Evolutionary conservation across 2,888 invertebrate species (phyloP).

Genomic region (Andrena flavipes): DNA sequence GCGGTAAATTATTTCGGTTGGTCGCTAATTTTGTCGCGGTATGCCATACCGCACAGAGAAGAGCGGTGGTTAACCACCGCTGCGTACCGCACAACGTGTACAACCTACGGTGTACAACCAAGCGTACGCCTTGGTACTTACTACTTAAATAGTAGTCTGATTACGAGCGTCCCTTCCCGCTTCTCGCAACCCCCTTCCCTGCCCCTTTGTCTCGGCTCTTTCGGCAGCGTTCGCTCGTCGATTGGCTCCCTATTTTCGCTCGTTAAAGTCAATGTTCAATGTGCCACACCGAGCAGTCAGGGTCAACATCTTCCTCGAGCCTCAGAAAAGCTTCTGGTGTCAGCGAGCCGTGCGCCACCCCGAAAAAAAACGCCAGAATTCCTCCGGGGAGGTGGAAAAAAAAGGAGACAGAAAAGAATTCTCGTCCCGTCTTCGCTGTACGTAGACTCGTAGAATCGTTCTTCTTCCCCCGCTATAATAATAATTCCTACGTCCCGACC

Average conservation of each 20-base stretch:
- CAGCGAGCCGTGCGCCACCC: slow-evolving; percentile 19
- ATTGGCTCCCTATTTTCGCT: slow-evolving; percentile 59
- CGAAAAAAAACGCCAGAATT: background rate
- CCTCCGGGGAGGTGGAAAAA: background rate
- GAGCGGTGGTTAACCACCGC: slow-evolving; percentile 44
- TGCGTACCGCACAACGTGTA: background rate
- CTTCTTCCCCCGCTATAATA: background rate
- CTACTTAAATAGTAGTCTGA: slow-evolving; percentile 3
- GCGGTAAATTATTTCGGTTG: slow-evolving; percentile 70
- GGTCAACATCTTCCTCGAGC: slow-evolving; percentile 53
- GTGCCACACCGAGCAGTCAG: slow-evolving; percentile 41
- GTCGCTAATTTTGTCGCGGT: slow-evolving; percentile 70
- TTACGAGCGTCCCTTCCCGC: slow-evolving; percentile 4
- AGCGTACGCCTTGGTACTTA: background rate
- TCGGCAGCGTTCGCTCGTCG: slow-evolving; percentile 38
- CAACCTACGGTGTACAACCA: too few relatives aligned
- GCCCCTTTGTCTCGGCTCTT: slow-evolving; percentile 24
- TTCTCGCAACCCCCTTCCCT: background rate
- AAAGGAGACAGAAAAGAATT: background rate
- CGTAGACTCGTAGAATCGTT: background rate
- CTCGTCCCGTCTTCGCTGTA: background rate
- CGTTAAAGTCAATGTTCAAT: slow-evolving; percentile 55
- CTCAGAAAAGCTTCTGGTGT: slow-evolving; percentile 28
- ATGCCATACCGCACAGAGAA: slow-evolving; percentile 32
- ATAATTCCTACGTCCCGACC: background rate